These are phyloP conservation scores for Alligator mississippiensis DNA, from an alignment of 2,113 vertebrate genomes.

Conservation along the genomic window DNA sequence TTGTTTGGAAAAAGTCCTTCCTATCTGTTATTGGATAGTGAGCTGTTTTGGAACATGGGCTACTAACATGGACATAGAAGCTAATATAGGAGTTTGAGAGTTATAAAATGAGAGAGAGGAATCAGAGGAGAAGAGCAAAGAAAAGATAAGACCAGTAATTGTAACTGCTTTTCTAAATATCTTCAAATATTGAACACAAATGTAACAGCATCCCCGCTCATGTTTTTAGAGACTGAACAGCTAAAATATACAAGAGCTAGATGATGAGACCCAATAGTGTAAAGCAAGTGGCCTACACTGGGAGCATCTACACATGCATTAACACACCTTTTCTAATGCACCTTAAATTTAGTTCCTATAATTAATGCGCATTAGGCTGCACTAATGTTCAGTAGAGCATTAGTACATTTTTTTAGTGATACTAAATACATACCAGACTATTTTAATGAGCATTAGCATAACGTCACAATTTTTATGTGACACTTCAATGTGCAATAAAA, in stretches of 20 bases:
- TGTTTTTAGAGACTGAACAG: background rate
- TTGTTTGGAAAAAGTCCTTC: background rate
- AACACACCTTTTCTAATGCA: too few relatives aligned
- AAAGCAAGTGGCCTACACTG: background rate
- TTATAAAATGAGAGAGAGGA: background rate
- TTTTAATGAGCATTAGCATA: too few relatives aligned
- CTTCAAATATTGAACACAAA: background rate
- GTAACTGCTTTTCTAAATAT: background rate
- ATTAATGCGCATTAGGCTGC: too few relatives aligned
- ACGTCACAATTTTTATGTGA: too few relatives aligned
- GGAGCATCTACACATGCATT: too few relatives aligned
- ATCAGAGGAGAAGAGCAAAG: background rate
- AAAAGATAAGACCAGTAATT: background rate
- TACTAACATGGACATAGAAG: fast-evolving
- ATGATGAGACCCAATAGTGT: background rate
- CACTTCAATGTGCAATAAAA: too few relatives aligned
- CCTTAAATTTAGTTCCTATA: too few relatives aligned
- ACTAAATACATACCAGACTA: too few relatives aligned
- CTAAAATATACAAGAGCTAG: background rate
- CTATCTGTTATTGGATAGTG: background rate
- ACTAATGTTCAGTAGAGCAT: too few relatives aligned
- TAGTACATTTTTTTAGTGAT: too few relatives aligned
- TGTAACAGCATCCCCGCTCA: background rate
- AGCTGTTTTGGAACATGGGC: background rate
- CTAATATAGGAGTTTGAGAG: background rate